Percentiles rank a stretch among this genome's conserved stretches.
Evolutionary conservation across 2,113 vertebrate species (phyloP).

Genomic region (Chloroceryle aenea): DNA sequence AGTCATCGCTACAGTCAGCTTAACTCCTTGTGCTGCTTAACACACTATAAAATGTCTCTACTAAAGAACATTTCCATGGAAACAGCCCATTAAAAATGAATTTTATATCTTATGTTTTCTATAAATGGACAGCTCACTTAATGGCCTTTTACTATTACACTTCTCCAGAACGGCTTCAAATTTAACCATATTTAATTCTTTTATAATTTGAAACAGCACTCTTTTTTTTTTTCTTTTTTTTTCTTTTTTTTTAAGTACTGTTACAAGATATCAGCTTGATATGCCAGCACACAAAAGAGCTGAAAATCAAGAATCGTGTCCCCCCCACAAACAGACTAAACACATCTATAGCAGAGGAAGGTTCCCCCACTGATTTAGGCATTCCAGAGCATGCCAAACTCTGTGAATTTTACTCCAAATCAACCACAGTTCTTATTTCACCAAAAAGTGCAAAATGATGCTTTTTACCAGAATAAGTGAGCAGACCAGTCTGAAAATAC

Average conservation of each 20-base stretch:
- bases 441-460: background rate
- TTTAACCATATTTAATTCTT: constrained; percentile 60
- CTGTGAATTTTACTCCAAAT: background rate
- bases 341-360: background rate
- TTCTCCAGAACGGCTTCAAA: constrained; percentile 7
- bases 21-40: constrained; percentile 40
- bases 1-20: constrained; percentile 9
- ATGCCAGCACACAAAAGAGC: background rate
- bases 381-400: background rate
- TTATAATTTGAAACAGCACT: constrained; percentile 30
- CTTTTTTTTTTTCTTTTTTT: background rate
- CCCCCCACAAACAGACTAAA: background rate
- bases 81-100: constrained; percentile 72
- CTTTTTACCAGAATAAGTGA: background rate
- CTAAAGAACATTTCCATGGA: constrained; percentile 70
- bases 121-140: constrained; percentile 60
- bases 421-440: background rate
- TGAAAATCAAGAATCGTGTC: background rate
- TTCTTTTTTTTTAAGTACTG: background rate
- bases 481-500: background rate
- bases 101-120: constrained; percentile 62
- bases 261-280: background rate
- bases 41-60: constrained; percentile 28
- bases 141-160: constrained; percentile 43
- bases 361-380: background rate